A percentile compares a stretch with the other conserved stretches of the same genome.
Conservation (phyloP, 2,113 vertebrate species). For the Lonchura striata region DNA sequence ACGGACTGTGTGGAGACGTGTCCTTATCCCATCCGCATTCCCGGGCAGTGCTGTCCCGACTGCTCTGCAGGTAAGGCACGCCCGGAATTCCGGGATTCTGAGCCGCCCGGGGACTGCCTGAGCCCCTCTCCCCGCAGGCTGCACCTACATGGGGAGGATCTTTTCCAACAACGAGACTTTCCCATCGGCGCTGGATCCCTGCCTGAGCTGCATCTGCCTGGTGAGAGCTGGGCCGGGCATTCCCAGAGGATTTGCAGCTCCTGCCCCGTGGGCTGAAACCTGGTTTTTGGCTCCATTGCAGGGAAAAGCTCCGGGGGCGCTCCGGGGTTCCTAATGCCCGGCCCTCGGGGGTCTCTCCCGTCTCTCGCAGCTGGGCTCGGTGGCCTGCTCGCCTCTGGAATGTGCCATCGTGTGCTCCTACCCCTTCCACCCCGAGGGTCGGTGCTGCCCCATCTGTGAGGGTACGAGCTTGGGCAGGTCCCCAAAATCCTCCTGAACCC, state of each 20-base stretch:
- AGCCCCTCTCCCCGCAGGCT: constrained; percentile 59
- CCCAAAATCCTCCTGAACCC: not conserved
- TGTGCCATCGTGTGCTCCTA: constrained; percentile 78
- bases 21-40: constrained; percentile 78
- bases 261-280: not conserved
- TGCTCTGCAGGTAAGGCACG: constrained; percentile 74
- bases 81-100: not conserved
- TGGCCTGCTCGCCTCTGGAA: constrained; percentile 79
- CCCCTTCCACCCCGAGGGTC: constrained; percentile 81
- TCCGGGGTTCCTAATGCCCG: not conserved
- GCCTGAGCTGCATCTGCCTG: constrained; percentile 82
- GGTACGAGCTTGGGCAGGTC: constrained; percentile 40
- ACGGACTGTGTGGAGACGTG: constrained; percentile 80
- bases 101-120: not conserved
- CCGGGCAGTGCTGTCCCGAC: constrained; percentile 82
- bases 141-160: constrained; percentile 76
- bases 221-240: constrained; percentile 29
- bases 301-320: not conserved
- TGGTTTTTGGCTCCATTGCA: not conserved
- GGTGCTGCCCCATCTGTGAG: constrained; percentile 78
- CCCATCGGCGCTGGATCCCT: constrained; percentile 74
- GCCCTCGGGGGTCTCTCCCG: not conserved
- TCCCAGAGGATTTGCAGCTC: not conserved
- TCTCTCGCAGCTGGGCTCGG: constrained; percentile 75
- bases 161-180: constrained; percentile 82